phyloP scores from a whole-genome alignment of 2,888 invertebrate genomes.

The Elysia crispata region DNA sequence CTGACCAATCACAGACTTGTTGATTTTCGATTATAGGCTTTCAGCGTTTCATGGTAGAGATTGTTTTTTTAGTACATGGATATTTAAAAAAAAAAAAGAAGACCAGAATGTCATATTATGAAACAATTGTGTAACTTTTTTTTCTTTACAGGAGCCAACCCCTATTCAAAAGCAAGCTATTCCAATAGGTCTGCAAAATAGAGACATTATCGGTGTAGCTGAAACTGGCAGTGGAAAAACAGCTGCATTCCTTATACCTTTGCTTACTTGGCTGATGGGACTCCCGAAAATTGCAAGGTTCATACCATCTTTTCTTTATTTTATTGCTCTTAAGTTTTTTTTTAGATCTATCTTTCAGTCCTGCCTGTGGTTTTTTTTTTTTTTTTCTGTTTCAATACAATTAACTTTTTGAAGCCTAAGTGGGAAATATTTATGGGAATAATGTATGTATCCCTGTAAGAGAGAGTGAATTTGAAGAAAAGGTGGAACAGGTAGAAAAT shows the following conservation, averaged over 20 bases:
- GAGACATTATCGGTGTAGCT: slow-evolving; percentile 97
- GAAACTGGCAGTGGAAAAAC: slow-evolving; percentile 99
- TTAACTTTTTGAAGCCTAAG: too few relatives aligned
- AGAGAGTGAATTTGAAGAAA: too few relatives aligned
- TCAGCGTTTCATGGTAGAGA: background rate
- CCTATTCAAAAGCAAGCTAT: slow-evolving; percentile 99
- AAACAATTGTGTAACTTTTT: background rate
- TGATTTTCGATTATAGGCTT: background rate
- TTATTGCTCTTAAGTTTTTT: background rate
- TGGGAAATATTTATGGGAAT: too few relatives aligned
- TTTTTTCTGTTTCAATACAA: too few relatives aligned
- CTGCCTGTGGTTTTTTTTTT: too few relatives aligned
- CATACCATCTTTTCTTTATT: slow-evolving; percentile 2
- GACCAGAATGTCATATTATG: too few relatives aligned
- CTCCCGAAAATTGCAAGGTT: slow-evolving; percentile 94
- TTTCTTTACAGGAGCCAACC: slow-evolving; percentile 86
- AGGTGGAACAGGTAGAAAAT: too few relatives aligned
- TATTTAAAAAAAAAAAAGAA: too few relatives aligned
- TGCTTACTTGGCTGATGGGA: slow-evolving; percentile 98
- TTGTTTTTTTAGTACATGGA: too few relatives aligned
- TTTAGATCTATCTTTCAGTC: too few relatives aligned
- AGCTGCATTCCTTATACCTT: slow-evolving; percentile 96
- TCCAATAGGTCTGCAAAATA: slow-evolving; percentile 90
- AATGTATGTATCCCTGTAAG: too few relatives aligned
- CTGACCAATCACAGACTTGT: background rate